A percentile compares a stretch with the other conserved stretches of the same genome.
phyloP scores from a whole-genome alignment of 2,797 vertebrate genomes.

The Leptatherina wallacei region DNA sequence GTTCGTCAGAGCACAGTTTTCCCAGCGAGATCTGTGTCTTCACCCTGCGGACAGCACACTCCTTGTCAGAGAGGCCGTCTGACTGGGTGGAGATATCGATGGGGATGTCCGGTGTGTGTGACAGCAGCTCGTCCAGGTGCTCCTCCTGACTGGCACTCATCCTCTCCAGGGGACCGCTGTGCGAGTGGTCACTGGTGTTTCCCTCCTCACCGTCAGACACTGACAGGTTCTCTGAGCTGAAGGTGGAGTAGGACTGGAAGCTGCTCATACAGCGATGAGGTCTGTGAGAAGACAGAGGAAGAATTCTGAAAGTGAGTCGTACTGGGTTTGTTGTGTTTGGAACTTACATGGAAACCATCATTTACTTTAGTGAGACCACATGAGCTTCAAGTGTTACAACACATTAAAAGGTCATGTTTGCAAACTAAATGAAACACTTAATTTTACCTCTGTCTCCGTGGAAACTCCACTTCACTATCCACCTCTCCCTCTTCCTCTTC shows the following conservation, averaged over 20 bases:
- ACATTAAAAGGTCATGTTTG: constrained; percentile 9
- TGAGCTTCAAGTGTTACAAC: constrained; percentile 12
- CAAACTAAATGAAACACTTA: constrained; percentile 28
- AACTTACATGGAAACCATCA: background rate
- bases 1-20: constrained; percentile 93
- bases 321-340: background rate
- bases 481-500: constrained; percentile 99
- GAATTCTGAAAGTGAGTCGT: background rate
- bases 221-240: constrained; percentile 98
- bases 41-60: constrained; percentile 95
- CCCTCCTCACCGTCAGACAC: constrained; percentile 98
- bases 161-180: constrained; percentile 90
- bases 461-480: constrained; percentile 99
- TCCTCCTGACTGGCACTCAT: constrained; percentile 88
- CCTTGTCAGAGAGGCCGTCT: constrained; percentile 97
- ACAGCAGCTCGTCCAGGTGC: constrained; percentile 92
- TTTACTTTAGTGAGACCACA: constrained; percentile 12
- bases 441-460: constrained; percentile 94
- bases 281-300: constrained; percentile 69
- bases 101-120: constrained; percentile 95
- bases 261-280: constrained; percentile 96
- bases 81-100: constrained; percentile 98
- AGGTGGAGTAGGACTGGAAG: constrained; percentile 98
- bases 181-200: constrained; percentile 98
- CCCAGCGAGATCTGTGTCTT: constrained; percentile 99